Evolutionary conservation across 2,797 vertebrate genomes (phyloP).

Genomic region (Oreochromis mossambicus): DNA sequence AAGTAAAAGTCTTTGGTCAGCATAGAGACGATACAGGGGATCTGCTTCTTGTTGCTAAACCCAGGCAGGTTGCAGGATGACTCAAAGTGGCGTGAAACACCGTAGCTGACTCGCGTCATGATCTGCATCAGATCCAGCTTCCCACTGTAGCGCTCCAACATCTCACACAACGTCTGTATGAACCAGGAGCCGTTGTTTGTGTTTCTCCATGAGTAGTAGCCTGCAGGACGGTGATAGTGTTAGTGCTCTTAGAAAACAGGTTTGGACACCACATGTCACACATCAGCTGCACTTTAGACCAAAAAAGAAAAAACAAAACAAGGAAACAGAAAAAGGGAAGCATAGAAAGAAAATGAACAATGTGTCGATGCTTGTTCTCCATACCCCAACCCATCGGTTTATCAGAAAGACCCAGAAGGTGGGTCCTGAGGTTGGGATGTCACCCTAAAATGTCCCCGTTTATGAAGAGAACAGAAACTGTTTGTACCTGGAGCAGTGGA

Average conservation of each 20-base stretch:
- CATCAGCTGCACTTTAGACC: conserved; percentile 59
- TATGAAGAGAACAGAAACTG: background rate
- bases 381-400: background rate
- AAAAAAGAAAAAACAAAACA: too few relatives aligned
- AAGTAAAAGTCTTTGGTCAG: conserved; percentile 93
- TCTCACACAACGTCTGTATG: conserved; percentile 83
- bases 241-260: background rate
- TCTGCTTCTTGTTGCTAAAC: background rate
- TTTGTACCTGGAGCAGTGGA: conserved; percentile 68
- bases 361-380: background rate
- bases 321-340: background rate
- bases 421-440: background rate
- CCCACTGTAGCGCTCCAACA: conserved; percentile 52
- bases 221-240: background rate
- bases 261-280: conserved; percentile 26
- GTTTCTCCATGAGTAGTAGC: conserved; percentile 93
- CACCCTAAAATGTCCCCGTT: background rate
- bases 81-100: background rate
- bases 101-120: background rate
- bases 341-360: background rate
- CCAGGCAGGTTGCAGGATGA: background rate
- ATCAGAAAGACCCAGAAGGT: background rate
- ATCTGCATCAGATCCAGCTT: conserved; percentile 62
- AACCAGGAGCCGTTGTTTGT: conserved; percentile 87
- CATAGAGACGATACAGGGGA: conserved; percentile 88